Conservation (phyloP, 1,140 invertebrate genomes). For the Cotesia glomerata region DNA sequence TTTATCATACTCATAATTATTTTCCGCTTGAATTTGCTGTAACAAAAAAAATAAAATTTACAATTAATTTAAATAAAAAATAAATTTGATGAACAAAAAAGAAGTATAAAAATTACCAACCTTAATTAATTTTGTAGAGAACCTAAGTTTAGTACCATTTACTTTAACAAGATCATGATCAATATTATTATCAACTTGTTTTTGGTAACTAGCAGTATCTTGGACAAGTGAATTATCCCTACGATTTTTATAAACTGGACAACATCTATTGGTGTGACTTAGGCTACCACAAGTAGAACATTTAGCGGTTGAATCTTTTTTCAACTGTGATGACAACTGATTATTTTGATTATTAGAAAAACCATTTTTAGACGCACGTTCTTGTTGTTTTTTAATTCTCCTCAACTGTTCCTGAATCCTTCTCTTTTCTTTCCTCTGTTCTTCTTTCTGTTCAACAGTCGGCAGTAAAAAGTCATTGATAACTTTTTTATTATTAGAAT, state of each 20-base stretch:
- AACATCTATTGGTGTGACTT: slow-evolving; percentile 67
- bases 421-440: slow-evolving; percentile 95
- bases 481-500: slow-evolving; percentile 93
- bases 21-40: slow-evolving; percentile 77
- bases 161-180: slow-evolving; percentile 90
- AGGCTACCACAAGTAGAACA: slow-evolving; percentile 98
- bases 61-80: slow-evolving; percentile 5
- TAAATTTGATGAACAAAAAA: no score
- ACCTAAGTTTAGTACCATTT: slow-evolving; percentile 87
- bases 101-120: slow-evolving; percentile 52
- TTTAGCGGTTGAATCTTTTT: slow-evolving; percentile 88
- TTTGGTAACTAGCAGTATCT: slow-evolving; percentile 35
- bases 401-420: slow-evolving; percentile 96
- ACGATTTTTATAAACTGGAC: no score
- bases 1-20: slow-evolving; percentile 78
- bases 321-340: slow-evolving; percentile 70
- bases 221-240: no score
- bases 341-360: slow-evolving; percentile 59
- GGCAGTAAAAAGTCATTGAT: slow-evolving; percentile 90
- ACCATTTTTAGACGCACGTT: slow-evolving; percentile 66
- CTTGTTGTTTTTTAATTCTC: slow-evolving; percentile 91
- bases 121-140: slow-evolving; percentile 82
- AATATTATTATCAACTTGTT: slow-evolving; percentile 71
- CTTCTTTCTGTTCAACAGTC: slow-evolving; percentile 91
- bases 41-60: slow-evolving; percentile 17